Evolutionary conservation across 1,140 invertebrate species (phyloP).

Genomic region (Battus philenor): DNA sequence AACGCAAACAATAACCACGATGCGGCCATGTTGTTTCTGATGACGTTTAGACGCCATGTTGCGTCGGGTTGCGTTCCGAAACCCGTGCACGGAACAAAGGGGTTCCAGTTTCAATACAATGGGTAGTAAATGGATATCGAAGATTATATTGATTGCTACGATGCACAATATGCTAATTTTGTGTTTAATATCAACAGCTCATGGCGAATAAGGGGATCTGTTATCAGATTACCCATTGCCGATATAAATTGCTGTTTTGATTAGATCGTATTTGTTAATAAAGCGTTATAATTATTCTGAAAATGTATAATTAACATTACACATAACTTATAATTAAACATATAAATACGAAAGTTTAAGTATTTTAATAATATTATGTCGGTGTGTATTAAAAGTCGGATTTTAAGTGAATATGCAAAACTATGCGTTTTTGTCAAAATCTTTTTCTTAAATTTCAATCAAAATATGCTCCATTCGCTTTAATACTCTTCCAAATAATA

Average conservation of each 20-base stretch:
- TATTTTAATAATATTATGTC: too few relatives aligned
- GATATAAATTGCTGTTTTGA: not conserved
- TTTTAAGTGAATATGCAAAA: too few relatives aligned
- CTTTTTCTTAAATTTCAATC: too few relatives aligned
- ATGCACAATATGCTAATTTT: constrained; percentile 37
- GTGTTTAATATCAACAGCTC: constrained; percentile 21
- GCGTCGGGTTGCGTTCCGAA: constrained; percentile 45
- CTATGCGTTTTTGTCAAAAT: too few relatives aligned
- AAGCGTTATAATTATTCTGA: not conserved
- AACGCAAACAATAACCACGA: constrained; percentile 48
- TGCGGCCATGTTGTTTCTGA: constrained; percentile 45
- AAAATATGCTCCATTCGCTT: too few relatives aligned
- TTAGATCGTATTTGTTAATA: not conserved
- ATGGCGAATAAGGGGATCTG: not conserved
- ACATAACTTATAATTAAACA: too few relatives aligned
- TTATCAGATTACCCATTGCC: not conserved
- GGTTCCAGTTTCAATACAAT: constrained; percentile 41
- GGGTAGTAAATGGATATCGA: constrained; percentile 34
- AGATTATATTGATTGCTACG: constrained; percentile 10
- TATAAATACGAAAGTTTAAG: too few relatives aligned
- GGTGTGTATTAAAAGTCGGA: too few relatives aligned
- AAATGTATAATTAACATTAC: too few relatives aligned
- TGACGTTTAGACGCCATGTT: constrained; percentile 62
- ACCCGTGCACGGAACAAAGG: constrained; percentile 45
- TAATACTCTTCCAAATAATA: too few relatives aligned